These are phyloP conservation scores for Nesidiocoris tenuis DNA, from an alignment of 2,888 invertebrate genomes.

Conservation along the genomic window DNA sequence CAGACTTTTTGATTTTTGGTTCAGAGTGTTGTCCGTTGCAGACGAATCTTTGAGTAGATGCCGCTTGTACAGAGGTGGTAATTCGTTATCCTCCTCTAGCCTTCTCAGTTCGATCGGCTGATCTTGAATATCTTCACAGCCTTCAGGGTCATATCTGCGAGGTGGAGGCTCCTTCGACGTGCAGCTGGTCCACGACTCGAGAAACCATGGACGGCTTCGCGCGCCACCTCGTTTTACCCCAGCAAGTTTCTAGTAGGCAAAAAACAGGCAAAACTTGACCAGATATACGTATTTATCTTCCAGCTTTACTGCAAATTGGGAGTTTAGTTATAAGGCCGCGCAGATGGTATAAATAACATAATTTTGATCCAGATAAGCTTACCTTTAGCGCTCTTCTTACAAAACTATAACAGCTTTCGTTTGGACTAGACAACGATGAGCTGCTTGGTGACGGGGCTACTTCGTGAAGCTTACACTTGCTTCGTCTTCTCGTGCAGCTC, in stretches of 20 bases:
- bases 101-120: conserved; percentile 84
- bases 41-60: conserved; percentile 59
- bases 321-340: too few species aligned
- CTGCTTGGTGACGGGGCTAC: conserved; percentile 69
- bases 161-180: conserved; percentile 56
- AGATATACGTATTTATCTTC: too few species aligned
- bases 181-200: conserved; percentile 71
- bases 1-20: conserved; percentile 78
- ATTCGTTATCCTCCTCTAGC: conserved; percentile 62
- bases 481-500: conserved; percentile 58
- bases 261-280: too few species aligned
- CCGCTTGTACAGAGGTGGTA: conserved; percentile 33
- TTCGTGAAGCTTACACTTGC: conserved; percentile 57
- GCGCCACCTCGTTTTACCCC: conserved; percentile 64
- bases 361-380: conserved; percentile 41
- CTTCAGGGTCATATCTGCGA: conserved; percentile 59
- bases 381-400: conserved; percentile 81
- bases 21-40: conserved; percentile 54
- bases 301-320: too few species aligned
- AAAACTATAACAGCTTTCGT: conserved; percentile 92
- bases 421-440: conserved; percentile 85
- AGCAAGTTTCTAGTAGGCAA: conserved; percentile 70
- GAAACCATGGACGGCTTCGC: conserved; percentile 68
- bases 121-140: conserved; percentile 63
- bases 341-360: too few species aligned